Evolutionary conservation across 2,113 vertebrate genomes (phyloP).

Genomic region (Hiodon alosoides): DNA sequence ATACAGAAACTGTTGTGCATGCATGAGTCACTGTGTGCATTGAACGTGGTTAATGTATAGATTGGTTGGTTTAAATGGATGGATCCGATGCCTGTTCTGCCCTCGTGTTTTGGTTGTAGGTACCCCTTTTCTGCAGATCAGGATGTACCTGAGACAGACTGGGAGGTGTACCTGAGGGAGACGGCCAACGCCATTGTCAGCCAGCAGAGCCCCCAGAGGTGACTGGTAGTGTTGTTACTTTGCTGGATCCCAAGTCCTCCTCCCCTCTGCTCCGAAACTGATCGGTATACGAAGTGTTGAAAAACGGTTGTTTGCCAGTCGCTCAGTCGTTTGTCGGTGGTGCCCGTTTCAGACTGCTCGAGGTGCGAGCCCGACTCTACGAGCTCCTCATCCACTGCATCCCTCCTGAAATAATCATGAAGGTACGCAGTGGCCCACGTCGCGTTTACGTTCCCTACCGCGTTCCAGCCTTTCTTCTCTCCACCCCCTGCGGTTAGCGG

Average conservation of each 20-base stretch:
- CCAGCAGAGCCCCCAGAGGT: constrained; percentile 93
- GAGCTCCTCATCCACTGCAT: constrained; percentile 96
- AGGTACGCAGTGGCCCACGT: constrained; percentile 57
- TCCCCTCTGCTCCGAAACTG: not conserved
- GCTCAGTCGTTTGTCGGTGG: not conserved
- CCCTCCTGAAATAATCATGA: constrained; percentile 93
- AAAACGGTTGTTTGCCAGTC: not conserved
- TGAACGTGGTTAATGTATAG: no score
- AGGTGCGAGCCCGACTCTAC: constrained; percentile 87
- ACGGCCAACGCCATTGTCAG: constrained; percentile 89
- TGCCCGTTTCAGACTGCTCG: constrained; percentile 73
- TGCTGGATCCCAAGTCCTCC: not conserved
- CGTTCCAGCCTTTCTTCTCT: no score
- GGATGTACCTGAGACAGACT: constrained; percentile 88
- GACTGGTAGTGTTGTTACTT: constrained; percentile 5
- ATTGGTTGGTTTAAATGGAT: not conserved
- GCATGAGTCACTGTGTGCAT: no score
- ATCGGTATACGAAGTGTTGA: not conserved
- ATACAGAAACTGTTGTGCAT: no score
- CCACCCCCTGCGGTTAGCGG: not conserved
- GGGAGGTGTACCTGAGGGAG: constrained; percentile 93
- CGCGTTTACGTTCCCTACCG: no score
- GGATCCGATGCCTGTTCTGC: not conserved
- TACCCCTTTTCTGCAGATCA: constrained; percentile 90
- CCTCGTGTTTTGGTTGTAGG: constrained; percentile 49